Base-by-base conservation (phyloP, 2,888 invertebrate genomes). In the Polyommatus iphigenia region DNA sequence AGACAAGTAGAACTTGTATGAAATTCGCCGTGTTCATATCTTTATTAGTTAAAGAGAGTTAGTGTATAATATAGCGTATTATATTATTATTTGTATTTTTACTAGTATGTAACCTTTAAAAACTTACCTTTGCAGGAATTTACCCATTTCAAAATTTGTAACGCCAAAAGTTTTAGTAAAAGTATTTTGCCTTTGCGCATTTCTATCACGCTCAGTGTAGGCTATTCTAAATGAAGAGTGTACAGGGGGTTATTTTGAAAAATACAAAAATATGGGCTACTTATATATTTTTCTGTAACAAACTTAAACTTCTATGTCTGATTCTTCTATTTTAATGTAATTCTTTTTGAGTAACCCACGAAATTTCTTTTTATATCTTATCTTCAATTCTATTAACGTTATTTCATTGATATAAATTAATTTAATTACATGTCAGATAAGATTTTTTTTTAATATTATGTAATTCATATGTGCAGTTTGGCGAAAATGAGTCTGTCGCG, bases 161-260 rank as follows among this genome's bases (percentile, higher is more conserved):
- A 67, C 15, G 67, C 15, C 67, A 29, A 67, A 67, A 62, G 62
- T 29, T 62, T 62, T 24, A 10, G 20, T 20, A 62, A 62, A 62
- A 62, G 24, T 24, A 13, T 62, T 62, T 62, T 62, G 24, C 62
- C 62, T n/a, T 62, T 13, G 62, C 13, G 8, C 29, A 24, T 67
- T 67, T 67, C 67, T 67, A 67, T 67, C 67, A 67, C 67, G 67
- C 67, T 67, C 67, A 67, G 67, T 67, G 29, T 67, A 67, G 67
- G 29, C 32, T 67, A 67, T 67, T 6, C 15, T 1, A 6, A 67
- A 67, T 67, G 15, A 15, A 13, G 29, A 5, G 67, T 67, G 67
- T 67, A 32, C 67, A 67, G 67, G 67, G 5, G 18, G 5, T 54
- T 54, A 46, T 18, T 54, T 54, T 54, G 41, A 41, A 41, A 41